Percentiles rank a stretch among this genome's conserved stretches.
Evolutionary conservation across 2,888 invertebrate species (phyloP).

Genomic region (Alloscopus bannaensis): DNA sequence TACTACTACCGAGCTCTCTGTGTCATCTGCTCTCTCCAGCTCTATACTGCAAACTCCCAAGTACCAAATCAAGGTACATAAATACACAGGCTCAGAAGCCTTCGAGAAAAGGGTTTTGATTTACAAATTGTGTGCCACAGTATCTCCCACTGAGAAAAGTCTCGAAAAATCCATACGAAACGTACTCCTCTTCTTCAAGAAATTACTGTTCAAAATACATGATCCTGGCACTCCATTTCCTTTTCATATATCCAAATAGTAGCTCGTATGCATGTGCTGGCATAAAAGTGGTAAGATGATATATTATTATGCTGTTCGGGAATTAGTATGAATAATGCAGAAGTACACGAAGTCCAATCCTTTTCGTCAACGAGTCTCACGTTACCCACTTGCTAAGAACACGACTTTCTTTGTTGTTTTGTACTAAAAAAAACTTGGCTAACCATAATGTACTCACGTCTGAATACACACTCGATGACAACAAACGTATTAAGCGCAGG

Average conservation of each 20-base stretch:
- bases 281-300: not conserved
- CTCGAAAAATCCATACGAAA: not conserved
- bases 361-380: not conserved
- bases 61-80: not conserved
- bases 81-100: not conserved
- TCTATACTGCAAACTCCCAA: not conserved
- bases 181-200: not conserved
- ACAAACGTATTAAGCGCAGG: slow-evolving; percentile 19
- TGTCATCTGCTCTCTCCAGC: not conserved
- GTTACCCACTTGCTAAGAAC: not conserved
- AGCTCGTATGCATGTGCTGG: not conserved
- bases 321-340: slow-evolving; percentile 17
- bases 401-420: too few species aligned
- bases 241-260: not conserved
- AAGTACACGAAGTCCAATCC: not conserved
- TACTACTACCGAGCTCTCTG: not conserved
- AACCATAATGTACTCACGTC: not conserved
- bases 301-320: not conserved
- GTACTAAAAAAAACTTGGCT: not conserved
- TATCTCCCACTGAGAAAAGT: too few species aligned
- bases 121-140: too few species aligned
- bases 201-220: not conserved
- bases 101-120: too few species aligned
- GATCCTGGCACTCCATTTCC: not conserved
- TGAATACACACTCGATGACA: not conserved